Base-by-base conservation (phyloP, 2,888 invertebrate species). In the Oxycera nigricornis region DNA sequence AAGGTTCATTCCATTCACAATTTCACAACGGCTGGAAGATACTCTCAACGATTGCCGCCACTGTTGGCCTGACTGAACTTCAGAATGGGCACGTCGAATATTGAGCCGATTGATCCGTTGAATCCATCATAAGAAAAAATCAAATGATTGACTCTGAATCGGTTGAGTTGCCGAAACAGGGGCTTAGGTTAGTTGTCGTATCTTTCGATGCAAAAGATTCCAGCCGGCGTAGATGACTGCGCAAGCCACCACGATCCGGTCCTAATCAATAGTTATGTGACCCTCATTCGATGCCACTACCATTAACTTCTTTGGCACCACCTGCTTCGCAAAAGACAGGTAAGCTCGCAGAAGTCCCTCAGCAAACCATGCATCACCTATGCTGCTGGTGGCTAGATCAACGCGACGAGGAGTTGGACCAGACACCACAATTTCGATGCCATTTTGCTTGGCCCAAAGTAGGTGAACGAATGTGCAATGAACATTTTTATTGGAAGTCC, bases 1-100 rank as follows among this genome's bases (percentile, higher is more conserved):
- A 31, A 61, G 61, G 14, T 61, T 30, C 61, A 46, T n/a, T 68
- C 41, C 50, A 68, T 68, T 68, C 67, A 68, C 67, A 68, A 68
- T 68, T 68, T 46, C 67, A n/a, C 24, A 68, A 68, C 50, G 28
- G 20, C 41, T 46, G 41, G 14, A 3, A 2, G 22, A 55, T 55
- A 22, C 22, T 22, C 55, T 46, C 46, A 46, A 46, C 46, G 3
- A 55, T 20, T 11, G 9, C 9, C 55, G 4, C 6, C 55, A 24
- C 7, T 3, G 55, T n/a, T 28, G 17, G 57, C 17, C 24, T 57
- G 57, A n/a, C 4, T 57, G 28, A 46, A 57, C 57, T 22, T 55
- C 52, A 55, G 1, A 20, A 24, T 7, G 3, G 1, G 11, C 3
- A 3, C 52, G 11, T 55, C 3, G 7, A 46, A 11, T 46, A 46